Evolutionary conservation across 2,113 vertebrate species (phyloP).

Genomic region (Clarias batrachus): DNA sequence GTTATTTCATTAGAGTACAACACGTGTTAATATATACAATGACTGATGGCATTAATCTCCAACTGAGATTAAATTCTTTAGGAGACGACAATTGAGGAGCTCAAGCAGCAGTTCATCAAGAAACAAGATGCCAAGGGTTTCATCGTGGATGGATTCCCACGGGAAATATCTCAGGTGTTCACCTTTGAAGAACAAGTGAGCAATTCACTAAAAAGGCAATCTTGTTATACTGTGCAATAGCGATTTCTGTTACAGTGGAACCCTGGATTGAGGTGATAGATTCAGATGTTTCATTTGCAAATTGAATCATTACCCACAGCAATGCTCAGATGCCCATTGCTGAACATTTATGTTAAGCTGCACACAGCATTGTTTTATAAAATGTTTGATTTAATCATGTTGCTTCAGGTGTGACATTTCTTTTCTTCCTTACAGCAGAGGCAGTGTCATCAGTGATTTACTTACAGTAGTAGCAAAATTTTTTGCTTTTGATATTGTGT

Average conservation of each 20-base stretch:
- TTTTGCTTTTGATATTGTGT: not conserved
- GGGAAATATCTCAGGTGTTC: slow-evolving; percentile 70
- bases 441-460: not conserved
- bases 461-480: not conserved
- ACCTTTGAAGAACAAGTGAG: slow-evolving; percentile 72
- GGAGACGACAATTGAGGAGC: slow-evolving; percentile 70
- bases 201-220: slow-evolving; percentile 43
- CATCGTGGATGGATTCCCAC: slow-evolving; percentile 71
- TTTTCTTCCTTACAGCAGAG: not conserved
- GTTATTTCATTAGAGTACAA: not conserved
- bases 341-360: not conserved
- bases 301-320: not conserved
- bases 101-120: slow-evolving; percentile 73
- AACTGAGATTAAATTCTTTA: slow-evolving; percentile 37
- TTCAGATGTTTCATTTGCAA: not conserved
- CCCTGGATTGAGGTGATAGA: not conserved
- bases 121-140: slow-evolving; percentile 66
- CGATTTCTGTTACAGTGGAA: not conserved
- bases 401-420: not conserved
- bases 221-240: not conserved
- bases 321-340: not conserved
- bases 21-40: not conserved
- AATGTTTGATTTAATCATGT: not conserved
- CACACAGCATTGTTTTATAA: not conserved
- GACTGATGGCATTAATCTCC: not conserved